Conservation (phyloP, 2,888 invertebrate genomes). For the Portevinia maculata region DNA sequence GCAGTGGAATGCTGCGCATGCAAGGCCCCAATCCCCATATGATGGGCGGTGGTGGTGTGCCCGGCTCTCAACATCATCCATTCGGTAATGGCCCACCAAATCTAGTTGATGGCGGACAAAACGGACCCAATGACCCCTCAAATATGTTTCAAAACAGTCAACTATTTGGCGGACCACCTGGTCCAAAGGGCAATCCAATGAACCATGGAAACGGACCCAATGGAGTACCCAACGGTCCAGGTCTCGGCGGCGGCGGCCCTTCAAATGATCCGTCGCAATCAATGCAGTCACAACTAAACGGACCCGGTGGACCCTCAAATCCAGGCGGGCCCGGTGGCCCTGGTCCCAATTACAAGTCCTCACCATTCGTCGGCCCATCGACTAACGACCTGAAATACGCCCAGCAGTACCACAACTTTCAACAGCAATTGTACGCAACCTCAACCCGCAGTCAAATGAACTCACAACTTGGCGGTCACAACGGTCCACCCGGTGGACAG, state of each 20-base stretch:
- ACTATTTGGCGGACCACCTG: constrained; percentile 75
- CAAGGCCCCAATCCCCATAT: constrained; percentile 76
- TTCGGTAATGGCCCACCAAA: constrained; percentile 77
- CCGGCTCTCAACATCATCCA: constrained; percentile 79
- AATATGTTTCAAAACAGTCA: constrained; percentile 74
- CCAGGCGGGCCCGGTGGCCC: constrained; percentile 75
- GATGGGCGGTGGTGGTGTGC: constrained; percentile 70
- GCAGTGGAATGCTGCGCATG: constrained; percentile 76
- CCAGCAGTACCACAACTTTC: constrained; percentile 97
- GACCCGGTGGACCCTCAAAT: constrained; percentile 49
- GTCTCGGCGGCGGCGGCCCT: constrained; percentile 67
- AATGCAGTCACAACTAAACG: constrained; percentile 74
- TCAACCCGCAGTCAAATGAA: constrained; percentile 87
- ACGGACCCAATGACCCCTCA: constrained; percentile 74
- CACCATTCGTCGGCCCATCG: constrained; percentile 92
- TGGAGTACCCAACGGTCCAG: constrained; percentile 77
- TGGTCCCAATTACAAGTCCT: constrained; percentile 78
- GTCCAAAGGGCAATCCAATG: constrained; percentile 72
- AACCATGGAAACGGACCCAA: constrained; percentile 77
- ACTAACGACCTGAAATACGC: constrained; percentile 96
- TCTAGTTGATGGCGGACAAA: constrained; percentile 75
- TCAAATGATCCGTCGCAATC: constrained; percentile 74
- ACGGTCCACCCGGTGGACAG: constrained; percentile 77
- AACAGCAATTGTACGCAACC: constrained; percentile 96
- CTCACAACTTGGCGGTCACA: constrained; percentile 76